Evolutionary conservation across 2,888 invertebrate genomes (phyloP).

Genomic region (Eupeodes latifasciatus): DNA sequence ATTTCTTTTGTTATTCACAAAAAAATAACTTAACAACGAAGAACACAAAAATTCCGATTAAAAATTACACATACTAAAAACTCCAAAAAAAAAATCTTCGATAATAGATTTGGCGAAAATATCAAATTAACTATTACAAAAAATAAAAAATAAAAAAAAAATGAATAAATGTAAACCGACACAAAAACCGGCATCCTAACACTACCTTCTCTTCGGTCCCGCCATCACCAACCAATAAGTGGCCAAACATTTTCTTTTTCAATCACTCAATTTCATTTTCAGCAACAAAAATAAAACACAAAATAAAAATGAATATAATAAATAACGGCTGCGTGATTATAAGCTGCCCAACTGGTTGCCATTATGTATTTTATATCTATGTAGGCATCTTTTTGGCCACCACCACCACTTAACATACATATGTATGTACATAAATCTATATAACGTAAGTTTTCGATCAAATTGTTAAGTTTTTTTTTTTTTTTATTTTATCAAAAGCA

Average conservation of each 20-base stretch:
- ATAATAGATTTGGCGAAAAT: slow-evolving; percentile 40
- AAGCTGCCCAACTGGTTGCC: slow-evolving; percentile 70
- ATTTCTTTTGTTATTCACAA: slow-evolving; percentile 25
- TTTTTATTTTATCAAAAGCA: slow-evolving; percentile 17
- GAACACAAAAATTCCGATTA: slow-evolving; percentile 15
- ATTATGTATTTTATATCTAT: slow-evolving; percentile 28
- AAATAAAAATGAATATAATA: slow-evolving; percentile 50
- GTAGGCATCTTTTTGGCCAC: slow-evolving; percentile 46
- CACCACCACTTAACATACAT: slow-evolving; percentile 17
- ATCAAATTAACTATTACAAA: slow-evolving; percentile 50
- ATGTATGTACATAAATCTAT: background rate
- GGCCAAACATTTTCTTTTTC: slow-evolving; percentile 55
- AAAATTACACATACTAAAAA: slow-evolving; percentile 25
- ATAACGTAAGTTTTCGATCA: slow-evolving; percentile 37
- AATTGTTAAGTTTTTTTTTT: slow-evolving; percentile 43
- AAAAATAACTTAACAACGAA: background rate
- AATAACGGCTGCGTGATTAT: slow-evolving; percentile 70
- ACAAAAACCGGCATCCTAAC: slow-evolving; percentile 22
- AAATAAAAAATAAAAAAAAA: background rate
- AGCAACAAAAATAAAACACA: slow-evolving; percentile 25
- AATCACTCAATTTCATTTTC: slow-evolving; percentile 70
- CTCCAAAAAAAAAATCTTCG: slow-evolving; percentile 7
- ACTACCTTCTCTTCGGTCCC: background rate
- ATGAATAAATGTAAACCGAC: slow-evolving; percentile 31
- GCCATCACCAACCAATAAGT: background rate